Percentiles rank a stretch among this genome's conserved stretches.
These are phyloP conservation scores for Monoplex corrugatus DNA, from an alignment of 2,888 invertebrate species.

Conservation along the genomic window DNA sequence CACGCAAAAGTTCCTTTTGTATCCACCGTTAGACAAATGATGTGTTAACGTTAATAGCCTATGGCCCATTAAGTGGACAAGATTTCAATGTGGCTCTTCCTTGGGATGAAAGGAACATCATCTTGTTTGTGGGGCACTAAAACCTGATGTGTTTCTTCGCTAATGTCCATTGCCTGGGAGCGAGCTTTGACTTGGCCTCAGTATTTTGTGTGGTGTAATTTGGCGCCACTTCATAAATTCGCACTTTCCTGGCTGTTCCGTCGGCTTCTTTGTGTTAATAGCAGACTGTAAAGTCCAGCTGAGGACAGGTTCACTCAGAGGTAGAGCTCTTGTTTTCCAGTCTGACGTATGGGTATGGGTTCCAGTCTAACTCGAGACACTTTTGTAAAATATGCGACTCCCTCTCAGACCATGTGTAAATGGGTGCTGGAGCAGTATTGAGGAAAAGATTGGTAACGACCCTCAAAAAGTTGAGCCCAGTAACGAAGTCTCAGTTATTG, in stretches of 20 bases:
- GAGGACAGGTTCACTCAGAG: too few relatives aligned
- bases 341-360: too few relatives aligned
- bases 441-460: too few relatives aligned
- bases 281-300: neutral
- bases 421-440: too few relatives aligned
- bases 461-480: too few relatives aligned
- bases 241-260: neutral
- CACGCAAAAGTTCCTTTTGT: too few relatives aligned
- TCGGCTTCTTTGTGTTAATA: neutral
- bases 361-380: too few relatives aligned
- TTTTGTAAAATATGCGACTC: too few relatives aligned
- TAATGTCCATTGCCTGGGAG: neutral
- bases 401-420: too few relatives aligned
- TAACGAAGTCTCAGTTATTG: too few relatives aligned
- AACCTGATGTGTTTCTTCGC: neutral
- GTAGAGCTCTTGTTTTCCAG: too few relatives aligned
- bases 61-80: neutral
- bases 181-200: neutral
- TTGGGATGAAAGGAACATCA: neutral
- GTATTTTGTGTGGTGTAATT: neutral
- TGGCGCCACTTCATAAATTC: neutral
- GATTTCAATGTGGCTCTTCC: too few relatives aligned
- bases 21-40: neutral
- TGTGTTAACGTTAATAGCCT: neutral
- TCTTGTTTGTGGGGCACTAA: neutral